phyloP scores from a whole-genome alignment of 2,113 vertebrate species.

The Lipophrys pholis region DNA sequence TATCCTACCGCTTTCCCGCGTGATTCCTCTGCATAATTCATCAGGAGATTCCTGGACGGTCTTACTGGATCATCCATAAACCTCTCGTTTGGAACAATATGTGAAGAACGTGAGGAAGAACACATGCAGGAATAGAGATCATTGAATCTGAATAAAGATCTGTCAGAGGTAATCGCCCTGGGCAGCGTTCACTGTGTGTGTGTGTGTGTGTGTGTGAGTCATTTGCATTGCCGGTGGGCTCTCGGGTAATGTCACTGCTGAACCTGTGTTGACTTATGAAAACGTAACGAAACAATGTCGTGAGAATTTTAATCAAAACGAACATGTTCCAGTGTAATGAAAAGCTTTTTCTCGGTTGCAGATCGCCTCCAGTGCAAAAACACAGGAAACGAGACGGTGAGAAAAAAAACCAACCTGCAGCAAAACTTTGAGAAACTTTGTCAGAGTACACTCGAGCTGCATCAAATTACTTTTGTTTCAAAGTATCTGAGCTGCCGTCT shows the following conservation, averaged over 20 bases:
- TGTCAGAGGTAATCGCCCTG: slow-evolving; percentile 37
- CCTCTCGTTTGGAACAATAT: slow-evolving; percentile 38
- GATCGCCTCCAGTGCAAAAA: slow-evolving; percentile 65
- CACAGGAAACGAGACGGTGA: slow-evolving; percentile 46
- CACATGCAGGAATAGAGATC: slow-evolving; percentile 18
- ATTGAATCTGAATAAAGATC: slow-evolving; percentile 50
- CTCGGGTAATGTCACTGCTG: slow-evolving; percentile 60
- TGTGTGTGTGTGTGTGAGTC: slow-evolving; percentile 21
- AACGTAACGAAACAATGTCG: slow-evolving; percentile 55
- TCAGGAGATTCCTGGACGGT: slow-evolving; percentile 30
- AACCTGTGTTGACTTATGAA: slow-evolving; percentile 60
- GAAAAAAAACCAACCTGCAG: slow-evolving; percentile 24
- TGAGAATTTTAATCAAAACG: slow-evolving; percentile 61
- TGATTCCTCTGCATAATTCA: slow-evolving; percentile 64
- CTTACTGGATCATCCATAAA: slow-evolving; percentile 32
- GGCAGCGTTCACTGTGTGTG: slow-evolving; percentile 23
- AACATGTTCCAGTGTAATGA: slow-evolving; percentile 66
- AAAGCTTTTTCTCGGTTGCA: slow-evolving; percentile 38
- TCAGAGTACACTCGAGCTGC: not conserved
- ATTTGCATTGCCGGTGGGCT: slow-evolving; percentile 32
- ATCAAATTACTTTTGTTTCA: slow-evolving; percentile 24
- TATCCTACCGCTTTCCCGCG: slow-evolving; percentile 43
- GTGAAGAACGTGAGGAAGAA: slow-evolving; percentile 22
- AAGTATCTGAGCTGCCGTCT: slow-evolving; percentile 6
- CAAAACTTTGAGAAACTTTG: slow-evolving; percentile 50